phyloP scores from a whole-genome alignment of 2,113 vertebrate species.

The Thalassoma bifasciatum region DNA sequence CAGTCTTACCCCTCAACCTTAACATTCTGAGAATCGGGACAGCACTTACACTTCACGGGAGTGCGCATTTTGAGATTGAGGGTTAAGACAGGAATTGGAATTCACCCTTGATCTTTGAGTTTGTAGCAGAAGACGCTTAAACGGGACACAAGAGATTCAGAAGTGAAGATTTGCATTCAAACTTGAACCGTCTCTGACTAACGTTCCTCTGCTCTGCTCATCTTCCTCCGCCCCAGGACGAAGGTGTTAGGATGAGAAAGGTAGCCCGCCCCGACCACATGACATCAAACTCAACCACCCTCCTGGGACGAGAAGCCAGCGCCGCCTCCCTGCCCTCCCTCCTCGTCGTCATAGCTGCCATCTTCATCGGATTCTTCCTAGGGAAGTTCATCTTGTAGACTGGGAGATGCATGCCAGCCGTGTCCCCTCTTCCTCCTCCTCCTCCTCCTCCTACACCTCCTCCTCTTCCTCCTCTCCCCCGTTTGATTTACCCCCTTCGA shows the following conservation, averaged over 20 bases:
- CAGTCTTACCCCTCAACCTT: no score
- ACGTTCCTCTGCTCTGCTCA: background rate
- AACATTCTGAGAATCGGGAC: no score
- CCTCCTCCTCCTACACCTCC: constrained; percentile 38
- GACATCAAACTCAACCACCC: constrained; percentile 84
- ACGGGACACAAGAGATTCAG: no score
- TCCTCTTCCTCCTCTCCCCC: no score
- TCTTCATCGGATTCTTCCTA: constrained; percentile 99
- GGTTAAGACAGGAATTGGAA: no score
- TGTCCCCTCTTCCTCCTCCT: constrained; percentile 41
- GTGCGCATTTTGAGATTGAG: no score
- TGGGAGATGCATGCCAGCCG: constrained; percentile 85
- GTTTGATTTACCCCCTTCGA: constrained; percentile 32
- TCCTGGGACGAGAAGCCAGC: constrained; percentile 89
- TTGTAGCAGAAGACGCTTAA: no score
- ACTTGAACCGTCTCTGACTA: background rate
- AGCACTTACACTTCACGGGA: no score
- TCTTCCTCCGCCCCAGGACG: constrained; percentile 84
- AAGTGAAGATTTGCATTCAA: no score
- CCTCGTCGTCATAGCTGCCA: constrained; percentile 98
- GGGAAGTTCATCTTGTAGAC: constrained; percentile 99
- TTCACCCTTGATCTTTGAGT: no score
- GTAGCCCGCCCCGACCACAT: constrained; percentile 89
- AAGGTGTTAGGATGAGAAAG: constrained; percentile 93
- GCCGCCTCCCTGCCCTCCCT: constrained; percentile 94